Percentiles rank a stretch among this genome's conserved stretches.
These are phyloP conservation scores for Bostrychus sinensis DNA, from an alignment of 2,113 vertebrate species.

Conservation along the genomic window DNA sequence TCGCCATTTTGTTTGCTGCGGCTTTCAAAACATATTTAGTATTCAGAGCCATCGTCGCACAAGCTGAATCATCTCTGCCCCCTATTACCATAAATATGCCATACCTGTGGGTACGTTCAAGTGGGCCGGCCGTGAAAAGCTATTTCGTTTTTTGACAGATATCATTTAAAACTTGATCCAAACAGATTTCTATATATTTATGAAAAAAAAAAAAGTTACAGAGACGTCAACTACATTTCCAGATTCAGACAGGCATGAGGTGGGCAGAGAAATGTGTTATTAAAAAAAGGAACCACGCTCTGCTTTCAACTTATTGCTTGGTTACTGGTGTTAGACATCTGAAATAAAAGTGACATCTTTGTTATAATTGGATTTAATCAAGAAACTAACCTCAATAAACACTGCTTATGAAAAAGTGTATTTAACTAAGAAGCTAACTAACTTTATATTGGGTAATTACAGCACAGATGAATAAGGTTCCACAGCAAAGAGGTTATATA, in stretches of 20 bases:
- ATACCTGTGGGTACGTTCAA: conserved; percentile 47
- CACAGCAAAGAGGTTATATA: too few species aligned
- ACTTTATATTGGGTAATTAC: not conserved
- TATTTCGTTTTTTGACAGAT: conserved; percentile 60
- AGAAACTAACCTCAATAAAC: not conserved
- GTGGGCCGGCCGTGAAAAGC: conserved; percentile 39
- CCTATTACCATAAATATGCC: conserved; percentile 56
- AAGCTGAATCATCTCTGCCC: conserved; percentile 26
- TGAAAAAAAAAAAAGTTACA: conserved; percentile 32
- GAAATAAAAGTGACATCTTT: not conserved
- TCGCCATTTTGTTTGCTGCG: conserved; percentile 47
- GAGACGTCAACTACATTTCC: conserved; percentile 40
- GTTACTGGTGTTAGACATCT: not conserved
- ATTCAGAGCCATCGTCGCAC: conserved; percentile 45
- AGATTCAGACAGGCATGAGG: conserved; percentile 21
- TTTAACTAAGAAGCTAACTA: not conserved
- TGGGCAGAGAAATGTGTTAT: conserved; percentile 23
- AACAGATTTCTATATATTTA: conserved; percentile 19
- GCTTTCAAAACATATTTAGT: conserved; percentile 38
- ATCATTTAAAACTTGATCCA: conserved; percentile 55
- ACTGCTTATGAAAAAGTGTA: not conserved
- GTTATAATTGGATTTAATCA: not conserved
- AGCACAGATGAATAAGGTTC: too few species aligned
- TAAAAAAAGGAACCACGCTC: conserved; percentile 6
- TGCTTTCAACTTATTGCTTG: conserved; percentile 8